Evolutionary conservation across 2,113 vertebrate genomes (phyloP), one percentile per base, ranked within the genome.

Genomic region (Zingel zingel): DNA sequence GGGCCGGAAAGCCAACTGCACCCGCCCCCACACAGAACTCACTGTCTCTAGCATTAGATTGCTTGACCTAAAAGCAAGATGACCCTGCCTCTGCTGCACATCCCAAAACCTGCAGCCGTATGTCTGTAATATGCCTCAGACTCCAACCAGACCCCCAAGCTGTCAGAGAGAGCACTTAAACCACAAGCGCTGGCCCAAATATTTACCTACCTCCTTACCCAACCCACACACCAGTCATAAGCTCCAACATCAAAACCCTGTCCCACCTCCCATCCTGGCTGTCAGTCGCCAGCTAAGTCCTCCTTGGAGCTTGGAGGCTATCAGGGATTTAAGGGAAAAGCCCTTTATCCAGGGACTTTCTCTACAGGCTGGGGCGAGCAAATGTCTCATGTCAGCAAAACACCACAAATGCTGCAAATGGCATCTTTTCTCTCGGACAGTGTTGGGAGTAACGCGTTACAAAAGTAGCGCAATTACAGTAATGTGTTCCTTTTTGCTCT

Each of bases 321-420:
- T 94, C 88, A 74, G 87, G 93, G 91, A 89, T 93, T 94, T 93
- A 85, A 88, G 73, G 77, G 83, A 89, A 92, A 94, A 93, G 89
- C 92, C 88, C 78, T 95, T 93, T 90, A 95, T 95, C 93, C 92
- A 81, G 71, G 81, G 91, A 94, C 93, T 94, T 93, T 94, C 86
- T 93, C 88, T 79, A 48, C 83, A 80, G 84, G 86, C 88, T 67
- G 80, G 79, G 72, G 76, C 13, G 51, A 91, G 82, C 90, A 90
- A 90, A 91, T 90, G 83, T 86, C 65, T 85, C 86, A 83, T 91
- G 91, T 94, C 93, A 94, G 92, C 92, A 92, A 91, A 93, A 91
- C 74, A 64, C 70, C 81, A 56, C 64, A 86, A 91, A 89, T 85
- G 74, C 88, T 86, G 83, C 87, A 91, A 93, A 91, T 87, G 77